These are phyloP conservation scores for Antheraea mylitta DNA, from an alignment of 1,140 invertebrate genomes.

Conservation along the genomic window DNA sequence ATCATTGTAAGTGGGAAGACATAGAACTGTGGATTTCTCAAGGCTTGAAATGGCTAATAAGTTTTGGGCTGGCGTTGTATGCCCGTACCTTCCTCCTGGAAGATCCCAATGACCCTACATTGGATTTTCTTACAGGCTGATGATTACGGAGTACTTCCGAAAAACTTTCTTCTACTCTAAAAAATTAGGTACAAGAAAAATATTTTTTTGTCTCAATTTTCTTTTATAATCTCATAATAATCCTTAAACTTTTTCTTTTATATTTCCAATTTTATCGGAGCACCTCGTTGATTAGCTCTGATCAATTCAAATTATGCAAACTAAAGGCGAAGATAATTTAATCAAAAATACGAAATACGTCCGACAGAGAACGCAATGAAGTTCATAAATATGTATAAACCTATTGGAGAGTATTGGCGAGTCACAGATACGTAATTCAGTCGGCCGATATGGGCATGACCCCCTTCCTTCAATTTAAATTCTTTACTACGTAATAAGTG, in stretches of 20 bases:
- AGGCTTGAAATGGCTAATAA: too few relatives aligned
- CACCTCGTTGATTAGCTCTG: background rate
- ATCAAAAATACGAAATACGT: conserved; percentile 14
- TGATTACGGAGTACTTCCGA: too few relatives aligned
- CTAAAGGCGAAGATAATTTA: conserved; percentile 3
- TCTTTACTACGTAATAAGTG: too few relatives aligned
- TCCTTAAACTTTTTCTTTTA: background rate
- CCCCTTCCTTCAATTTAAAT: background rate
- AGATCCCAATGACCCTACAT: too few relatives aligned
- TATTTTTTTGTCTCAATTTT: background rate
- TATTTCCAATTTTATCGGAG: background rate
- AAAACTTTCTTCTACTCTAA: too few relatives aligned
- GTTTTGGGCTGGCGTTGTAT: too few relatives aligned
- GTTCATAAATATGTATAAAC: conserved; percentile 15
- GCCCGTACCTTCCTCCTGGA: too few relatives aligned
- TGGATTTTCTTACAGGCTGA: too few relatives aligned
- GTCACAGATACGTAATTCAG: background rate
- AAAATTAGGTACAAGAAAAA: too few relatives aligned
- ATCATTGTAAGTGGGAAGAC: too few relatives aligned
- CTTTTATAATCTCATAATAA: background rate
- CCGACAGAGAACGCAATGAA: conserved; percentile 7
- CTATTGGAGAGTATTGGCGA: conserved; percentile 11
- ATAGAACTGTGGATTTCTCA: too few relatives aligned
- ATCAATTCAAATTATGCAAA: conserved; percentile 5
- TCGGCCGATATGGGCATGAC: background rate